Evolutionary conservation across 2,113 vertebrate genomes (phyloP), one percentile per base, ranked within the genome.

Genomic region (Ursus arctos): DNA sequence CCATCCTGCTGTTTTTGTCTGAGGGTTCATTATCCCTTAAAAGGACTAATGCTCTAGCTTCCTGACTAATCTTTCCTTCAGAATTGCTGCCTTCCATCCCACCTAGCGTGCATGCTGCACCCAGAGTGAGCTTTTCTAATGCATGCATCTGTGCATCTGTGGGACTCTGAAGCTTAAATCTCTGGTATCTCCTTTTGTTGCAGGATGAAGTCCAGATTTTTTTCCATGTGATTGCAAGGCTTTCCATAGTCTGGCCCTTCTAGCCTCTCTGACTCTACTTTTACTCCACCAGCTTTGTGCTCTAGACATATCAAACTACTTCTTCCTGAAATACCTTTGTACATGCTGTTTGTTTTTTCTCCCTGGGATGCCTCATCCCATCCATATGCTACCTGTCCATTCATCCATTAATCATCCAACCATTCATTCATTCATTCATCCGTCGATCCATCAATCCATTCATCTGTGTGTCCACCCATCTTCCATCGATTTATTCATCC

Each of bases 21-120:
- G 7, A 88, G 88, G 72, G 31, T 22, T 95, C 51, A 10, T 8
- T 40, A 9, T 80, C 49, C 33, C 67, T 71, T 71, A 47, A 71
- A 92, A 36, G 14, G 36, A 43, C 47, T 11, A 12, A n/a, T 43
- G 12, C 51, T 51, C 16, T 63, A 31, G 53, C 92, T 93, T 87
- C 36, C 12, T 24, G 49, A 80, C 21, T 87, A 13, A 18, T 74
- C n/a, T 43, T 89, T 94, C 67, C 51, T 93, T 83, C 22, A 57
- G 1, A 49, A 3, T 16, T 51, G 36, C 57, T 0, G 0, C 22
- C 22, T 67, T 77, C n/a, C 26, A 0, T 59, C 59, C 33, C 13
- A 67, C 13, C 55, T 14, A 14, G 57, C 40, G 71, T 85, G 72
- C 15, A 4, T 7, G 16, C 51, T 74, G 19, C 31, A 33, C 15